Evolutionary conservation across 2,797 vertebrate species (phyloP).

Genomic region (Nyctibius grandis): DNA sequence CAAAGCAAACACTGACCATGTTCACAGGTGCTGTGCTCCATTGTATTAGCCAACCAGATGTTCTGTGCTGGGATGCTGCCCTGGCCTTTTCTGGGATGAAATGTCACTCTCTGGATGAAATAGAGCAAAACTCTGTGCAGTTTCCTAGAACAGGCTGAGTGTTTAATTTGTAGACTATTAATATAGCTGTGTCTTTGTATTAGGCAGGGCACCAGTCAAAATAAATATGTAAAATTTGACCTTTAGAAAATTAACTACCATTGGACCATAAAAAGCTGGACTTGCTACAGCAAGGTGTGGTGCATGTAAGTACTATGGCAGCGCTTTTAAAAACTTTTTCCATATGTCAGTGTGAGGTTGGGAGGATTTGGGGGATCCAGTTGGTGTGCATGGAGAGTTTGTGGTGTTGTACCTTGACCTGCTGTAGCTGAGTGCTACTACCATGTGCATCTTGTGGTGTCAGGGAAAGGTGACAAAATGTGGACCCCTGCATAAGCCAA

Average conservation of each 20-base stretch:
- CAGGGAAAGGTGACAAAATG: not conserved
- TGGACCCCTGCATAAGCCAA: not conserved
- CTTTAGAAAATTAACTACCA: slow-evolving; percentile 57
- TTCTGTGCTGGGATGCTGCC: slow-evolving; percentile 59
- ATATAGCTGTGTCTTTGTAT: slow-evolving; percentile 46
- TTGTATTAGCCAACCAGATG: slow-evolving; percentile 77
- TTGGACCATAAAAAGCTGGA: not conserved
- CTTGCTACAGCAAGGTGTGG: not conserved
- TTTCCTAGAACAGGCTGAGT: slow-evolving; percentile 53
- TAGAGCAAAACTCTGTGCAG: slow-evolving; percentile 9
- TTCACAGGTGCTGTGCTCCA: slow-evolving; percentile 73
- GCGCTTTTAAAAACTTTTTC: not conserved
- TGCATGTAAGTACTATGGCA: not conserved
- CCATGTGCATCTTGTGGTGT: not conserved
- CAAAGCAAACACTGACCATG: slow-evolving; percentile 67
- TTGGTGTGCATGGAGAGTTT: not conserved
- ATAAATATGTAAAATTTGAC: slow-evolving; percentile 68
- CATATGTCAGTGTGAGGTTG: not conserved
- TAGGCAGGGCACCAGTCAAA: slow-evolving; percentile 58
- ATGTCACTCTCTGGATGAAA: slow-evolving; percentile 61
- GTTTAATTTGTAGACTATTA: slow-evolving; percentile 65
- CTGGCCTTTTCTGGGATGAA: slow-evolving; percentile 50
- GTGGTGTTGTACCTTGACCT: not conserved
- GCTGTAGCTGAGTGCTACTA: not conserved
- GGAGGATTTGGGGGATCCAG: not conserved